A percentile compares a stretch with the other conserved stretches of the same genome.
Conservation (phyloP, 2,888 invertebrate species). For the Eupithecia subfuscata region DNA sequence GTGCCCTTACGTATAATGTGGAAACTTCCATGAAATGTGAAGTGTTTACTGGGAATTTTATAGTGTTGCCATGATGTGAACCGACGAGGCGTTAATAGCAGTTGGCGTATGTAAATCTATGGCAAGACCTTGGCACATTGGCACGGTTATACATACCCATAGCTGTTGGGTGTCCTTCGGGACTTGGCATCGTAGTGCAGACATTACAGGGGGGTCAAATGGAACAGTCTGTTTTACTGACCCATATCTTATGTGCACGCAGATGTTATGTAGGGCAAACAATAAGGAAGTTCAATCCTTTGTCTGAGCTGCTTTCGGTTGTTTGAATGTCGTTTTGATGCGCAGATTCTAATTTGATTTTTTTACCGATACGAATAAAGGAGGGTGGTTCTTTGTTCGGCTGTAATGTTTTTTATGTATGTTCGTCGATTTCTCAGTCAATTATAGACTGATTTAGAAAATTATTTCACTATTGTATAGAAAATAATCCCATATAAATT, state of each 20-base stretch:
- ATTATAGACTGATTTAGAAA: not conserved
- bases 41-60: conserved; percentile 24
- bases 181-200: conserved; percentile 23
- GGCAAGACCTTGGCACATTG: conserved; percentile 33
- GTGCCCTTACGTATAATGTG: conserved; percentile 8
- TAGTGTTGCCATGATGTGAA: conserved; percentile 24
- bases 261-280: conserved; percentile 18
- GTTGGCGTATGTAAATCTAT: conserved; percentile 28
- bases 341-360: not conserved
- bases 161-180: conserved; percentile 27
- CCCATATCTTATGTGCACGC: conserved; percentile 16
- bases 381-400: too few species aligned
- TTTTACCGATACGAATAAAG: too few species aligned
- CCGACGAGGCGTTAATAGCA: conserved; percentile 25
- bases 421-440: too few species aligned
- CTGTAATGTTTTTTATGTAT: too few species aligned
- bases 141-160: conserved; percentile 20
- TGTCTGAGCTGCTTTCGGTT: not conserved
- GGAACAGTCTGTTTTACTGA: conserved; percentile 18
- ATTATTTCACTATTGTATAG: too few species aligned
- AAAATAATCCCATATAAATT: too few species aligned
- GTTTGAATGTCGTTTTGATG: conserved; percentile 3
- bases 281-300: conserved; percentile 16
- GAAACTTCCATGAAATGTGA: conserved; percentile 28
- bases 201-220: not conserved